These are phyloP conservation scores for Sceloporus tristichus DNA, from an alignment of 2,113 vertebrate genomes.

Conservation along the genomic window DNA sequence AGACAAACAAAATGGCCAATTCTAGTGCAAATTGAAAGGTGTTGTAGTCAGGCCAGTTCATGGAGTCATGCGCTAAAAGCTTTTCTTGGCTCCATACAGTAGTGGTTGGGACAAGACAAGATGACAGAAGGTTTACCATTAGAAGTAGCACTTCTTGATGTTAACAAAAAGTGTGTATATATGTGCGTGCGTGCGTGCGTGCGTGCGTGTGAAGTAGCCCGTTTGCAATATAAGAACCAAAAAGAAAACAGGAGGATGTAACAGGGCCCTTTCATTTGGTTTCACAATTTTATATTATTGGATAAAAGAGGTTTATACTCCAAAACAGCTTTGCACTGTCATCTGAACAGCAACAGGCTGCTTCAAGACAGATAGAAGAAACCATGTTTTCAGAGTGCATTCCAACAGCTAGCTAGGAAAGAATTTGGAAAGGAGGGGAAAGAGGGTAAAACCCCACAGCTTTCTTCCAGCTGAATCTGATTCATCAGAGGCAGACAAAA, in stretches of 20 bases:
- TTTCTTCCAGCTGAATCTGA: conserved; percentile 38
- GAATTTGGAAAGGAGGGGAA: conserved; percentile 21
- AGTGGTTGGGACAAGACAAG: not conserved
- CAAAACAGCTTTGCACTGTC: conserved; percentile 39
- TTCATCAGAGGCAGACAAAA: conserved; percentile 10
- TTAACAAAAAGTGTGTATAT: too few relatives aligned
- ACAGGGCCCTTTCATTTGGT: conserved; percentile 7
- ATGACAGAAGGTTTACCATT: conserved; percentile 32
- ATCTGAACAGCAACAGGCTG: conserved; percentile 34
- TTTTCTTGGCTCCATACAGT: conserved; percentile 11
- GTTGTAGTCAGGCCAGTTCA: conserved; percentile 47
- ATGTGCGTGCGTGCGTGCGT: too few relatives aligned
- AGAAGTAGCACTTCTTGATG: not conserved
- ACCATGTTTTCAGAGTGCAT: conserved; percentile 22
- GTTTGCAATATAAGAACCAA: conserved; percentile 8
- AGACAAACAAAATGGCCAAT: conserved; percentile 10
- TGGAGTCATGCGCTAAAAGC: conserved; percentile 1
- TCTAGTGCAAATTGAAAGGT: conserved; percentile 29
- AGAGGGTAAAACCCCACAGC: conserved; percentile 25
- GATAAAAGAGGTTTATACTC: conserved; percentile 6
- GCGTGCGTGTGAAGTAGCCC: not conserved
- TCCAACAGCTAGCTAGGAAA: conserved; percentile 52
- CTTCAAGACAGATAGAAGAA: conserved; percentile 11
- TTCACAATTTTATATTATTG: conserved; percentile 32
- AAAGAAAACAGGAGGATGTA: conserved; percentile 8